Evolutionary conservation across 2,797 vertebrate species (phyloP).

Genomic region (Sebastolobus altivelis): DNA sequence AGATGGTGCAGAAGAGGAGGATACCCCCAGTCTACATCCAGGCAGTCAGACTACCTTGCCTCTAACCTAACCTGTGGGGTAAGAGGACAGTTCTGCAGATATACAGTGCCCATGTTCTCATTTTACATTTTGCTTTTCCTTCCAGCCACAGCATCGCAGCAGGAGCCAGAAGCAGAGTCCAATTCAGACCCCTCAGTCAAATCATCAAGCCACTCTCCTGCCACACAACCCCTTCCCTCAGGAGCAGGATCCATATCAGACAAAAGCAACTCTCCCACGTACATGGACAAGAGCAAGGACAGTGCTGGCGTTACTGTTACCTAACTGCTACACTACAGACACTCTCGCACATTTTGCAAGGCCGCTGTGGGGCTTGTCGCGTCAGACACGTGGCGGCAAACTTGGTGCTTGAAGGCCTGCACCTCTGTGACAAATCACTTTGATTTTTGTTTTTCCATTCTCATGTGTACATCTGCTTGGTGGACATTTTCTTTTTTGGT

Average conservation of each 20-base stretch:
- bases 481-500: conserved; percentile 50
- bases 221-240: conserved; percentile 84
- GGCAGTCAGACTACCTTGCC: not conserved
- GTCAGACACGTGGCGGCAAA: conserved; percentile 34
- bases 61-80: not conserved
- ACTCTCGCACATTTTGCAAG: conserved; percentile 35
- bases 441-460: conserved; percentile 61
- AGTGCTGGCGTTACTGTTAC: conserved; percentile 89
- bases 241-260: conserved; percentile 87
- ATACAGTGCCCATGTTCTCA: conserved; percentile 11
- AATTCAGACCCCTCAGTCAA: conserved; percentile 89
- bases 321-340: conserved; percentile 77
- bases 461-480: conserved; percentile 52
- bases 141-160: conserved; percentile 94
- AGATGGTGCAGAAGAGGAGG: not conserved
- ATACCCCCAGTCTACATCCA: too few species aligned
- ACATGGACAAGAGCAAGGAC: conserved; percentile 93
- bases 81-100: not conserved
- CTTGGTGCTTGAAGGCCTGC: conserved; percentile 59
- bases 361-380: conserved; percentile 31
- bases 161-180: conserved; percentile 91
- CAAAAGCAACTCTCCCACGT: conserved; percentile 87
- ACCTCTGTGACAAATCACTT: conserved; percentile 69
- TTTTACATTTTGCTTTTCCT: conserved; percentile 27
- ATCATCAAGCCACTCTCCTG: conserved; percentile 86